Base-by-base conservation (phyloP, 2,797 vertebrate species). In the Propithecus deckenii region DNA sequence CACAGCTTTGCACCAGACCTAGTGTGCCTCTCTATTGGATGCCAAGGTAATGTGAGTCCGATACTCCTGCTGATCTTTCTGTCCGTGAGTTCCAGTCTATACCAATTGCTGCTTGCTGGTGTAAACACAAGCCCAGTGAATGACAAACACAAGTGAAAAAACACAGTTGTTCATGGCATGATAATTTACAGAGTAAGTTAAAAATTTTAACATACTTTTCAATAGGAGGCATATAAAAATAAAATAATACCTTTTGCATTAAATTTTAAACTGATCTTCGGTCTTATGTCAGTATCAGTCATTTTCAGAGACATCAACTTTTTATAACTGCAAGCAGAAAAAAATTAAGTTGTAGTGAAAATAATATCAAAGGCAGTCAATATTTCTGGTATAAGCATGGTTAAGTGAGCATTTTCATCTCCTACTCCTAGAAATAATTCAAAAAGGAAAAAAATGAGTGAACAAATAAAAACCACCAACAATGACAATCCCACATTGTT, bases 301-400 rank as follows among this genome's bases (percentile, higher is more conserved):
- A 94, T 89, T 97, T 97, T 96, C 95, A 97, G 80, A 96, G 97
- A 93, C 89, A 97, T 94, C 79, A 97, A 93, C 7, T 96, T 96
- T 97, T 97, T 97, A 84, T 97, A 98, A 95, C 98, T 98, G 91
- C 35, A 97, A 97, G n/a, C 84, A 15, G 67, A 96, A 98, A 96
- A 97, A 94, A 95, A 89, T 32, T 95, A 81, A 76, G 67, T 97
- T 94, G 72, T 2, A 94, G 43, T 90, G 10, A 80, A 91, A 89
- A 55, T 28, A 97, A 71, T 91, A 63, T 7, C 41, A 87, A 86
- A 85, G 20, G 93, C 59, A 93, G 23, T 91, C 28, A 92, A 96
- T 22, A 84, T 87, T 92, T 96, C 55, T 84, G 35, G 8, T 59
- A 86, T 38, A 48, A 91, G n/a, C 25, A 86, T 43, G 50, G 14